Percentiles rank a stretch among this genome's conserved stretches.
Evolutionary conservation across 1,140 invertebrate species (phyloP).

Genomic region (Zaprionus taronus): DNA sequence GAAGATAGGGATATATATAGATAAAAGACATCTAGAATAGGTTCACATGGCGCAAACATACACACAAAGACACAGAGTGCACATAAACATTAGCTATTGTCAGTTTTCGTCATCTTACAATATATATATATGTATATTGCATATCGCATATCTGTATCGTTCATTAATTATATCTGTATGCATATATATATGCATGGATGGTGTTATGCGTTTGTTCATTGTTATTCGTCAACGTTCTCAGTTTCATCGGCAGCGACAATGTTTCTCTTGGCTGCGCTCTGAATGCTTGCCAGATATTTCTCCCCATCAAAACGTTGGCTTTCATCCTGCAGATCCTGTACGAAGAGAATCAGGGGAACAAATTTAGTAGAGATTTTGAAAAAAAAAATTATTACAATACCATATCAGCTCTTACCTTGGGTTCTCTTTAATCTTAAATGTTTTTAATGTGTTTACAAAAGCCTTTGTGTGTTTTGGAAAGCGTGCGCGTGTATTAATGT

Average conservation of each 20-base stretch:
- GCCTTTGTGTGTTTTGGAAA: constrained; percentile 12
- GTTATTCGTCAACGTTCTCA: constrained; percentile 70
- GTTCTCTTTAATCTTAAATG: neutral
- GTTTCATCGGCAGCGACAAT: constrained; percentile 73
- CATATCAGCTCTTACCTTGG: constrained; percentile 29
- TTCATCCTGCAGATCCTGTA: constrained; percentile 81
- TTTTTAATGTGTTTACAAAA: neutral
- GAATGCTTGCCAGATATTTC: constrained; percentile 77
- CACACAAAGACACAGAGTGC: constrained; percentile 13
- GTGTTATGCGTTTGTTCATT: constrained; percentile 18
- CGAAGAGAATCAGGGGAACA: constrained; percentile 12
- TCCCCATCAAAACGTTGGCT: constrained; percentile 82
- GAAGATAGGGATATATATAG: neutral
- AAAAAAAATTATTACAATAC: constrained; percentile 11
- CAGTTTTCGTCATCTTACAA: constrained; percentile 20
- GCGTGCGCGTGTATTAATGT: constrained; percentile 27
- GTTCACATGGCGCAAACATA: constrained; percentile 1
- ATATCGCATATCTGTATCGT: constrained; percentile 34
- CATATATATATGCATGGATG: neutral
- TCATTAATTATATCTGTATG: constrained; percentile 19
- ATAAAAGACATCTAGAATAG: too few species aligned
- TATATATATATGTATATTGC: constrained; percentile 13
- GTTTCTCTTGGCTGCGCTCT: constrained; percentile 75
- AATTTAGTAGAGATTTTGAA: neutral
- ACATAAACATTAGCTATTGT: constrained; percentile 50